Base-by-base conservation (phyloP, 1,140 invertebrate species). In the Metaphire vulgaris region DNA sequence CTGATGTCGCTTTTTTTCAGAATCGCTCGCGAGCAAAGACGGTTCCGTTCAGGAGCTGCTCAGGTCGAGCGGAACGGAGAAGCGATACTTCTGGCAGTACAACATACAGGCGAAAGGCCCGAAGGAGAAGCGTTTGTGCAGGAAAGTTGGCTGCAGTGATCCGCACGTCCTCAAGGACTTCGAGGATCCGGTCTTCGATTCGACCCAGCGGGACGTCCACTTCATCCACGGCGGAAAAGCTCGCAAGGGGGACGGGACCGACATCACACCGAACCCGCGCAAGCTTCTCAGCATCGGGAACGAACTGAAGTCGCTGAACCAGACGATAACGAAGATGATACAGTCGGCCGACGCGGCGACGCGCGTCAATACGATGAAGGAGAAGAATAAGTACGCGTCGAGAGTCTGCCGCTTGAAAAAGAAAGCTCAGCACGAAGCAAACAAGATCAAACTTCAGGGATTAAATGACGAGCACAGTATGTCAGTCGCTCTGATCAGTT, bases 91-190 rank as follows among this genome's bases (percentile, higher is more conserved):
- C 86, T 99, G 97, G 96, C 96, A 98, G 84, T 98, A 99, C 84
- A 99, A 99, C 87, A 93, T 97, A 2, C 96, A 98, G 87, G 94
- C 95, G 0, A 99, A 99, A 88, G 96, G 96, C 1, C 96, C 96
- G 1, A 98, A 98, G 87, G 95, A 83, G 1, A 82, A 82, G 56
- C 76, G 82, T 56, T 81, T 85, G 32, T 80, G 81, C 69, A 81
- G 85, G 74, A 75, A 78, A 1, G 79, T 86, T 15, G 91, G 93
- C 81, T 89, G 91, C 29, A 91, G 93, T 83, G 93, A 98, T 89
- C 95, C 96, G n/a, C 95, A 98, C 87, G 90, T 93, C n/a, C 87
- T 97, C 56, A 92, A 94, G 82, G 81, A 83, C 76, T 86, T 85
- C 80, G 82, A 85, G 74, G 85, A 86, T 78, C 85, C 85, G 28